phyloP scores from a whole-genome alignment of 2,113 vertebrate genomes.

The Scatophagus argus region DNA sequence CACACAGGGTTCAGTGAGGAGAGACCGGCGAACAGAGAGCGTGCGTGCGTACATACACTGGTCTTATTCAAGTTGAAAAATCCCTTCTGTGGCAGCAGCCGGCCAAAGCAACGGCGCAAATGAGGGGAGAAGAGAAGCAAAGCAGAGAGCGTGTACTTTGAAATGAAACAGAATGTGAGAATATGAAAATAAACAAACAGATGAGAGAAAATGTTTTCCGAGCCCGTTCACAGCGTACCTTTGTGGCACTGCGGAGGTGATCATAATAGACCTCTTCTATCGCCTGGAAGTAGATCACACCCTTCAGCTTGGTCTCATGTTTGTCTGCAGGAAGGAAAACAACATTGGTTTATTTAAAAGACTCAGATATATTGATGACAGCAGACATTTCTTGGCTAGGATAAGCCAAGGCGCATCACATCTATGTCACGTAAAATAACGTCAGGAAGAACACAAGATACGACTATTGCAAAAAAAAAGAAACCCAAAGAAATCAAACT shows the following conservation, averaged over 20 bases:
- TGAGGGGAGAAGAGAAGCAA: slow-evolving; percentile 20
- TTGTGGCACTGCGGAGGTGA: slow-evolving; percentile 94
- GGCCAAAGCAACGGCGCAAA: slow-evolving; percentile 59
- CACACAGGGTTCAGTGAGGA: slow-evolving; percentile 19
- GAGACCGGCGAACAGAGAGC: slow-evolving; percentile 1
- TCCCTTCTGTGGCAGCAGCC: slow-evolving; percentile 74
- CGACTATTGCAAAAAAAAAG: neutral
- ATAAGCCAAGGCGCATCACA: neutral
- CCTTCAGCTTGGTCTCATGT: slow-evolving; percentile 96
- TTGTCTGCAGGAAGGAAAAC: slow-evolving; percentile 87
- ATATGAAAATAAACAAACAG: slow-evolving; percentile 9
- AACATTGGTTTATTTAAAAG: slow-evolving; percentile 25
- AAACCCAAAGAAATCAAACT: slow-evolving; percentile 42
- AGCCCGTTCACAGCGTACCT: slow-evolving; percentile 84
- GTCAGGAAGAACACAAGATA: neutral
- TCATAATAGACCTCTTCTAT: slow-evolving; percentile 99
- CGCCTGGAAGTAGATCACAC: slow-evolving; percentile 98
- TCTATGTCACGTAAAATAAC: slow-evolving; percentile 9
- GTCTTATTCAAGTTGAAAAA: slow-evolving; percentile 81
- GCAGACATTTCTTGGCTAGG: neutral
- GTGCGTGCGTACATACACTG: slow-evolving; percentile 75
- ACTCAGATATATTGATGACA: neutral
- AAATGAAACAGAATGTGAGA: slow-evolving; percentile 9
- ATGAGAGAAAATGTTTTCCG: neutral
- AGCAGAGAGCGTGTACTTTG: slow-evolving; percentile 13